These are phyloP conservation scores for Micrastur ruficollis DNA, from an alignment of 2,797 vertebrate species.

Conservation along the genomic window DNA sequence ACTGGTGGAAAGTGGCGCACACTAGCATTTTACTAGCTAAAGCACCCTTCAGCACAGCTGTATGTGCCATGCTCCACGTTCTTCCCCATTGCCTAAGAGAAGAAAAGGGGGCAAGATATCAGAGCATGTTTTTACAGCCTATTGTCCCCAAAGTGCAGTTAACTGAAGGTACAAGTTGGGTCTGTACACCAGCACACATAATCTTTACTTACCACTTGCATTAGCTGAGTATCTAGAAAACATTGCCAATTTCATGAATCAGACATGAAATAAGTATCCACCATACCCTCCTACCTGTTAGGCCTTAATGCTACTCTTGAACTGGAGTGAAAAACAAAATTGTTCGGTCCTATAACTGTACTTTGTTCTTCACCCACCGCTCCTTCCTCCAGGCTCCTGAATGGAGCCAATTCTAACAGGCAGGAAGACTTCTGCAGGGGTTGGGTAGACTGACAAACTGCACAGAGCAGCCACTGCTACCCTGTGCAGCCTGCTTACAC, in stretches of 20 bases:
- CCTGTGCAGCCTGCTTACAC: not conserved
- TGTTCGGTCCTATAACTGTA: not conserved
- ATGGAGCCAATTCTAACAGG: rapidly evolving
- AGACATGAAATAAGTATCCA: not conserved
- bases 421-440: not conserved
- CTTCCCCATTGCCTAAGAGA: not conserved
- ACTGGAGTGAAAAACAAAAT: not conserved
- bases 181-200: not conserved
- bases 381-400: not conserved
- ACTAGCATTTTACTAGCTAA: not conserved
- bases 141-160: rapidly evolving
- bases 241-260: not conserved
- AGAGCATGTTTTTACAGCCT: not conserved
- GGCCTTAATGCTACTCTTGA: not conserved
- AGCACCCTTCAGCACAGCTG: not conserved
- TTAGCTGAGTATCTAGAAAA: not conserved
- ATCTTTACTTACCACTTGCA: not conserved
- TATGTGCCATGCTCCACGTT: not conserved
- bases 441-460: not conserved
- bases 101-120: not conserved
- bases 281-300: not conserved
- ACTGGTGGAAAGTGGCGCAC: not conserved
- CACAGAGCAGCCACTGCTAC: not conserved
- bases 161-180: not conserved
- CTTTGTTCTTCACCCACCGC: not conserved